Evolutionary conservation across 2,113 vertebrate genomes (phyloP), one percentile per base, ranked within the genome.

Genomic region (Columbina picui): DNA sequence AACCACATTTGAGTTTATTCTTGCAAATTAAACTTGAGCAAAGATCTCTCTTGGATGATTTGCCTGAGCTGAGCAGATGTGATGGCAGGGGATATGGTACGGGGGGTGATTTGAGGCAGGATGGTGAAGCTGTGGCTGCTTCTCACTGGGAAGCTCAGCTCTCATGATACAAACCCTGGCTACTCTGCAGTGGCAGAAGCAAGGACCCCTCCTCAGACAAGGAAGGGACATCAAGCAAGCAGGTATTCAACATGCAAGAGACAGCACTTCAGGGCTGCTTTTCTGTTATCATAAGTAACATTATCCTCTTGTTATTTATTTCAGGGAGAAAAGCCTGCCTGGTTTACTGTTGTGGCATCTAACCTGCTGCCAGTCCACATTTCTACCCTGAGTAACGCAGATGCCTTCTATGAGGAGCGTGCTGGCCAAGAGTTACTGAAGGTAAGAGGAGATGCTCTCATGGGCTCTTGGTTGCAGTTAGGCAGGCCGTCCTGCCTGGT

Each of bases 321-420:
- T 75, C 84, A 99, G 99, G 99, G 99, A 36, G 91, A 96, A 70
- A 97, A 92, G 21, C 90, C 99, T 20, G 98, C 98, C 93, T 99
- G 99, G 99, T 99, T 99, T 90, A 98, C 99, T 14, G 98, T 99
- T 1, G 26, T 99, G 88, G 98, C 98, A 38, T 99, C 99, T 30
- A 97, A 96, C 83, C 78, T 77, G 15, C 81, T 99, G 79, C 99
- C 99, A 4, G 97, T 99, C 52, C 98, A 98, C 22, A 43, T 99
- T 91, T 98, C 98, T 91, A 96, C 88, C 30, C 32, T 98, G 91
- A 98, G 98, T 43, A 98, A 98, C 7, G 99, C 98, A 5, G 98
- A 98, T 38, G 23, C 30, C 2, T 0, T 99, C 19, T 99, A 99
- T 14, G 84, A 98, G 95, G 99, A 98, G 70, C 98, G 99, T 0